Conservation (phyloP, 1,140 invertebrate genomes). For the Calliphora vicina region DNA sequence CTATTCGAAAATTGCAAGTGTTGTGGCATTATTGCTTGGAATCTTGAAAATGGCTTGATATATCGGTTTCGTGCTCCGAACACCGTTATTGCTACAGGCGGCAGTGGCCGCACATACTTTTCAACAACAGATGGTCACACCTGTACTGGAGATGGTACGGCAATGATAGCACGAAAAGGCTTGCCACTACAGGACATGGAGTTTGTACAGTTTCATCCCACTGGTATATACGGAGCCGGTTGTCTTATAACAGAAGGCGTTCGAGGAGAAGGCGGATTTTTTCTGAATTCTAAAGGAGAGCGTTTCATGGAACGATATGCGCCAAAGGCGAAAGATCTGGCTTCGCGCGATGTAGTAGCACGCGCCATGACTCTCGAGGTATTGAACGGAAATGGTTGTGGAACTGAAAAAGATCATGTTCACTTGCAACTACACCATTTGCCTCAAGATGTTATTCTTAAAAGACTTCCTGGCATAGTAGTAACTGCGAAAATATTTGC, state of each 20-base stretch:
- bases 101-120: conserved; percentile 92
- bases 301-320: conserved; percentile 99
- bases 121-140: conserved; percentile 98
- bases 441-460: conserved; percentile 86
- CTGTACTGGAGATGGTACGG: conserved; percentile 96
- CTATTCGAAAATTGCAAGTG: conserved; percentile 93
- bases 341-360: conserved; percentile 97
- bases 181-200: conserved; percentile 93
- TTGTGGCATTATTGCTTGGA: conserved; percentile 91
- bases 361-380: conserved; percentile 97
- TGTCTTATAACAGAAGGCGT: conserved; percentile 97
- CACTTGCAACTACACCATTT: conserved; percentile 95
- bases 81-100: conserved; percentile 82
- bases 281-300: conserved; percentile 95
- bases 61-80: conserved; percentile 81
- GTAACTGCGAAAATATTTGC: conserved; percentile 98
- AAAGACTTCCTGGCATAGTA: conserved; percentile 80
- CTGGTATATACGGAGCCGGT: conserved; percentile 97
- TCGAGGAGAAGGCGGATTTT: conserved; percentile 93
- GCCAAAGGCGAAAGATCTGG: conserved; percentile 97
- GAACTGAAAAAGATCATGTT: conserved; percentile 96
- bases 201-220: conserved; percentile 99
- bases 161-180: conserved; percentile 92
- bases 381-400: conserved; percentile 90
- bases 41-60: conserved; percentile 95